phyloP scores from a whole-genome alignment of 2,888 invertebrate species.

The Microctonus hyperodae region DNA sequence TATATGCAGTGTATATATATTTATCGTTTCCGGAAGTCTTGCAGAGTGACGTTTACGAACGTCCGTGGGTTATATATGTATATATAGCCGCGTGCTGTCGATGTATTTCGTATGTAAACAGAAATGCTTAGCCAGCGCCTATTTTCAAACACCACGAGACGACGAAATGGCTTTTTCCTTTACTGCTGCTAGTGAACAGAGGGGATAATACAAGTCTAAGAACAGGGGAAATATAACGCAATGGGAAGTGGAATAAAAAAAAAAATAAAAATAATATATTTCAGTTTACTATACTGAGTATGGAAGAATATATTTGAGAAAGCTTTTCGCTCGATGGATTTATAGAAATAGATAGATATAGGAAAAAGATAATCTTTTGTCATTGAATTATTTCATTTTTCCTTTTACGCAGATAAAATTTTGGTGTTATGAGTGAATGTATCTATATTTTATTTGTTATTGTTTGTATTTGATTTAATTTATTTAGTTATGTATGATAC shows the following conservation, averaged over 20 bases:
- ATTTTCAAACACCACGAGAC: conserved; percentile 6
- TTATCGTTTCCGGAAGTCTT: conserved; percentile 49
- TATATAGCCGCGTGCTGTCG: conserved; percentile 17
- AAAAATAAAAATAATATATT: conserved; percentile 7
- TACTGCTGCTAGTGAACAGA: conserved; percentile 22
- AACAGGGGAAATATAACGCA: neutral
- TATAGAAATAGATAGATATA: conserved; percentile 16
- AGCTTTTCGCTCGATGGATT: conserved; percentile 6
- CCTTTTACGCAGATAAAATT: neutral
- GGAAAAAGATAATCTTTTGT: conserved; percentile 17
- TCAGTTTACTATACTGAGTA: conserved; percentile 9
- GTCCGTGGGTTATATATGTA: conserved; percentile 35
- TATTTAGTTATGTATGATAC: too few species aligned
- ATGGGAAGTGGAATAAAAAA: neutral
- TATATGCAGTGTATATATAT: conserved; percentile 36
- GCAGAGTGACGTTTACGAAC: conserved; percentile 36
- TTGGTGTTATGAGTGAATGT: too few species aligned
- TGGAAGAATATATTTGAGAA: conserved; percentile 15
- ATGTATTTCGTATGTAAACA: conserved; percentile 37
- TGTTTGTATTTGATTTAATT: neutral
- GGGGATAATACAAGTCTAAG: neutral
- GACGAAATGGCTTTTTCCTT: conserved; percentile 20
- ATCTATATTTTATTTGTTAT: neutral
- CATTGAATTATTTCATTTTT: conserved; percentile 12
- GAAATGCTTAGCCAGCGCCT: conserved; percentile 44